A percentile compares a stretch with the other conserved stretches of the same genome.
Evolutionary conservation across 2,888 invertebrate genomes (phyloP).

Genomic region (Steinernema hermaphroditum): DNA sequence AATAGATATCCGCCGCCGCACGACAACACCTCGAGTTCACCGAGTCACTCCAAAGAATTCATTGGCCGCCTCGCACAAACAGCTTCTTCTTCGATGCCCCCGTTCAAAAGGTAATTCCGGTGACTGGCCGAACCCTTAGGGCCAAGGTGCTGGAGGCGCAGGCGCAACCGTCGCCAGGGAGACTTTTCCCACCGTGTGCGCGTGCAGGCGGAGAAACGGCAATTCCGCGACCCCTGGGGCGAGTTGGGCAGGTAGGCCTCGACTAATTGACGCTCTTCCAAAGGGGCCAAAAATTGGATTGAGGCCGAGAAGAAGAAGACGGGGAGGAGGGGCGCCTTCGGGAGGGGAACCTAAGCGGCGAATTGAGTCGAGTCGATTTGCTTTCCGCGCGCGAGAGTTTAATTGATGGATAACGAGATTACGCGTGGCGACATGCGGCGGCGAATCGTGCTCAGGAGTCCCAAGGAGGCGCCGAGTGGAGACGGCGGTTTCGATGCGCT

Average conservation of each 20-base stretch:
- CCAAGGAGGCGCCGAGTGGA: neutral
- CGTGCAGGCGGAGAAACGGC: neutral
- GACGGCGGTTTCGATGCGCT: too few relatives aligned
- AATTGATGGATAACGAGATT: conserved; percentile 29
- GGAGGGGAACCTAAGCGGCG: conserved; percentile 15
- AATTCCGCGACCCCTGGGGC: conserved; percentile 22
- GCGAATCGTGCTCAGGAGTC: conserved; percentile 6
- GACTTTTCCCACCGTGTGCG: neutral
- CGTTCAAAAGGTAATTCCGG: conserved; percentile 20
- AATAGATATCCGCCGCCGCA: neutral
- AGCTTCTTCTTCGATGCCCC: neutral
- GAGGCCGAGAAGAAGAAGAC: conserved; percentile 7
- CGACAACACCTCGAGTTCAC: neutral
- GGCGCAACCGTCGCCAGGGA: neutral
- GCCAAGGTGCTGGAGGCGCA: neutral
- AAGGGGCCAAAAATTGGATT: conserved; percentile 24
- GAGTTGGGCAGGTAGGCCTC: neutral
- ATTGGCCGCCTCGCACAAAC: neutral
- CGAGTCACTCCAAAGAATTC: neutral
- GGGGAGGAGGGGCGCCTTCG: neutral
- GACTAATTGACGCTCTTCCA: conserved; percentile 19
- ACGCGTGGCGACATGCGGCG: conserved; percentile 29
- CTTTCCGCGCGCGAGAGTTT: conserved; percentile 30
- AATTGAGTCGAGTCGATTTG: conserved; percentile 29
- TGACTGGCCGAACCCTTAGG: neutral